Evolutionary conservation across 2,797 vertebrate genomes (phyloP), one percentile per base, ranked within the genome.

Genomic region (Helarctos malayanus): DNA sequence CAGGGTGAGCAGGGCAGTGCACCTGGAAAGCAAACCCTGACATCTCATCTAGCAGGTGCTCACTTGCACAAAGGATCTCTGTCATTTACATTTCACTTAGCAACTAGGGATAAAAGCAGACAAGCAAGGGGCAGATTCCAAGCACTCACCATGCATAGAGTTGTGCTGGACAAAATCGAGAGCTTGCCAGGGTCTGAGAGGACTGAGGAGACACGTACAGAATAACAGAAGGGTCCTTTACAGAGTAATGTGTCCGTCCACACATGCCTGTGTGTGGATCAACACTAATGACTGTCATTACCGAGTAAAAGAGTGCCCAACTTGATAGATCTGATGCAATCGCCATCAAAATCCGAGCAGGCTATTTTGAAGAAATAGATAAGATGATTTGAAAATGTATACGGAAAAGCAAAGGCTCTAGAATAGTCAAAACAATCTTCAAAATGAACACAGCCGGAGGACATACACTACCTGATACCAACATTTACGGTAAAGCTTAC

Each of bases 61-160:
- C 80, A 81, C 29, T 10, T 49, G 27, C 76, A 86, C 76, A 79
- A 68, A 91, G 71, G 47, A 63, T 6, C 41, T 79, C 23, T 93
- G 68, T 56, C 68, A 59, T 59, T 82, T 76, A 73, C 27, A 80
- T 78, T 78, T 65, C 79, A 49, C 25, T 86, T 23, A 52, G 49
- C 59, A 89, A 3, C 78, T 69, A 57, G 45, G 75, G 57, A 94
- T 83, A 63, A 91, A 95, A 84, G 69, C 80, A 91, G 76, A 80
- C 18, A 75, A 76, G 15, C 41, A 38, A 88, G 52, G 78, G 89
- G 56, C 25, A 79, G 83, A n/a, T 35, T 87, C 47, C 47, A 56
- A 65, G 29, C 9, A 16, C 29, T 65, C 9, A 8, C 13, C 47
- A 16, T 12, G 0, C 45, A 38, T 16, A 49, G 56, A 80, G 29